These are phyloP conservation scores for Agrotis ipsilon DNA, from an alignment of 2,888 invertebrate species.

Conservation along the genomic window DNA sequence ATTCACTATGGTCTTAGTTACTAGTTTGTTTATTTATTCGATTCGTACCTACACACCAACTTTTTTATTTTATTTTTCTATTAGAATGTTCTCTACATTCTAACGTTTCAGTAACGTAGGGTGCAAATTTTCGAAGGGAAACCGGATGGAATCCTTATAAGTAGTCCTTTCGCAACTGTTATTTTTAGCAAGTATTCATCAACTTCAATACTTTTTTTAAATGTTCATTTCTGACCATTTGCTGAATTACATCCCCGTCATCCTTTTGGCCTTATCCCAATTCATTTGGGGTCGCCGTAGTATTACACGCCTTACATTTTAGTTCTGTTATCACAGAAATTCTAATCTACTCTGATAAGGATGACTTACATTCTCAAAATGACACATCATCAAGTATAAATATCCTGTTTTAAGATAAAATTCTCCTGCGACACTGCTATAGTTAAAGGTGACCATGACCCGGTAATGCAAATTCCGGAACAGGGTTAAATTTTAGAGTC, in stretches of 20 bases:
- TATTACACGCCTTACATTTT: too few species aligned
- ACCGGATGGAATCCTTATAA: neutral
- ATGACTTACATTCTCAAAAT: too few species aligned
- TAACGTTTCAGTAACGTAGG: neutral
- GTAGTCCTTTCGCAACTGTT: neutral
- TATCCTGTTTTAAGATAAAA: too few species aligned
- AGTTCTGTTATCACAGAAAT: too few species aligned
- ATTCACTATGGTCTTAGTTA: neutral
- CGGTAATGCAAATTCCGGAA: too few species aligned
- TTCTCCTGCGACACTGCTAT: too few species aligned
- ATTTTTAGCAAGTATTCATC: neutral
- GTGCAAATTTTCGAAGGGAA: neutral
- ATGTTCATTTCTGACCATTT: neutral
- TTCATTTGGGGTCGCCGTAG: neutral
- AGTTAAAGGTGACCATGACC: too few species aligned
- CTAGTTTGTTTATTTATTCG: neutral
- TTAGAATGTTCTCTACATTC: too few species aligned
- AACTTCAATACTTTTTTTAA: neutral
- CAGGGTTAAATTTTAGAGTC: too few species aligned
- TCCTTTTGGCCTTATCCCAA: neutral
- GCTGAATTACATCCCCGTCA: neutral
- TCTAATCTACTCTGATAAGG: too few species aligned
- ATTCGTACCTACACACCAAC: constrained; percentile 15
- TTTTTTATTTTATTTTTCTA: neutral
- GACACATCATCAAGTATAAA: too few species aligned